Base-by-base conservation (phyloP, 2,113 vertebrate species). In the Oncorhynchus kisutch region DNA sequence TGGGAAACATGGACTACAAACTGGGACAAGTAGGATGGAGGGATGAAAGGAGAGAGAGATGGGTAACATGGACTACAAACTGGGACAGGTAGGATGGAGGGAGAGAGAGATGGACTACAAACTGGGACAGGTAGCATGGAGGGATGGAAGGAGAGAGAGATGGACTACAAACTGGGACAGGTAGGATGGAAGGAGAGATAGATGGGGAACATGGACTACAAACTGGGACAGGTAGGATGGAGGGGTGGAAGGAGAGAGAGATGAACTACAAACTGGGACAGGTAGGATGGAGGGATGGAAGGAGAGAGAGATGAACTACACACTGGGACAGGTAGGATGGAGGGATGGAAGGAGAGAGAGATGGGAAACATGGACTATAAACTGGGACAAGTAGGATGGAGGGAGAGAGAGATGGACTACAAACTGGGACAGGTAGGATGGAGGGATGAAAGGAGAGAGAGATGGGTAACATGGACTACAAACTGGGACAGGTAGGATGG, bases 201-300 rank as follows among this genome's bases (percentile, higher is more conserved):
- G 89, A 90, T 98, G 91, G 97, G 97, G 70, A 96, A 95, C 89
- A 96, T 96, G 96, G 94, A 96, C 78, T 99, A 99, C 86, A 95
- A 97, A 90, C 90, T 99, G 5, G 97, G 97, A 75, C 98, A 99
- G 95, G 98, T 98, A 5, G 1, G 60, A 34, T 1, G 5, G 31
- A 34, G 5, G 31, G 31, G 1, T 25, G 25, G 25, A 25, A n/a
- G n/a, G 1, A 1, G 25, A 25, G 25, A 34, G 25, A 99, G 89
- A 90, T 98, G 91, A 97, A 90, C 90, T 24, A 24, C n/a, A n/a
- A n/a, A n/a, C n/a, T 99, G 5, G 22, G 24, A 68, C 3, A n/a
- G 59, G n/a, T 4, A n/a, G 59, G 59, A 20, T 4, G 59, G 59
- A n/a, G n/a, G n/a, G n/a, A n/a, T n/a, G n/a, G n/a, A n/a, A n/a